Percentiles rank a stretch among this genome's conserved stretches.
These are phyloP conservation scores for Caerostris extrusa DNA, from an alignment of 1,140 invertebrate genomes.

Conservation along the genomic window DNA sequence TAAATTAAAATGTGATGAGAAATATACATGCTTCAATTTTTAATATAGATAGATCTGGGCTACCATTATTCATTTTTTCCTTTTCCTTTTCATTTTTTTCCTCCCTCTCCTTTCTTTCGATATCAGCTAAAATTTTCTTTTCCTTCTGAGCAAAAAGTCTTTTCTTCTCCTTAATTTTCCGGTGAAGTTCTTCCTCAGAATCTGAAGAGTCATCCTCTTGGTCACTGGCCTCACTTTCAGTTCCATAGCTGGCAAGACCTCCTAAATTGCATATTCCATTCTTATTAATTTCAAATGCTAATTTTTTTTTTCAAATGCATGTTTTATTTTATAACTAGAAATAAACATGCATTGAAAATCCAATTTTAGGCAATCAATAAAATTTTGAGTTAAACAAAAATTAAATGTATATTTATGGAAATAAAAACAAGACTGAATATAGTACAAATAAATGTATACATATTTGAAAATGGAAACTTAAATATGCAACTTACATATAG, in stretches of 20 bases:
- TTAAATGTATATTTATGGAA: not conserved
- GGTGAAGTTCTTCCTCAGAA: constrained; percentile 83
- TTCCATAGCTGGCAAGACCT: constrained; percentile 77
- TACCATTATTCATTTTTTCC: constrained; percentile 49
- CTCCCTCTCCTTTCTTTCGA: constrained; percentile 82
- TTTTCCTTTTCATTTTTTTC: constrained; percentile 54
- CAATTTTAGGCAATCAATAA: not conserved
- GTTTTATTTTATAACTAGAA: not conserved
- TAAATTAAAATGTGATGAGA: no score
- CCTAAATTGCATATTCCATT: constrained; percentile 24
- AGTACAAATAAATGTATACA: no score
- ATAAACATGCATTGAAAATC: not conserved
- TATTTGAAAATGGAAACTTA: not conserved
- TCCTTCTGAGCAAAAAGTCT: constrained; percentile 84
- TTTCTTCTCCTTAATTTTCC: constrained; percentile 82
- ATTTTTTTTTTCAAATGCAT: not conserved
- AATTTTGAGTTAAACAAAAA: not conserved
- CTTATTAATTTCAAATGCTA: not conserved
- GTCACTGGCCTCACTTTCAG: constrained; percentile 82
- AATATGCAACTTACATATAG: not conserved
- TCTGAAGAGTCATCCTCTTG: constrained; percentile 82
- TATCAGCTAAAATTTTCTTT: constrained; percentile 83
- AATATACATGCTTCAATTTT: not conserved
- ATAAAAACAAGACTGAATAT: not conserved
- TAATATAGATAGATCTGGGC: not conserved